Conservation (phyloP, 2,888 invertebrate species). For the Odiellus spinosus region DNA sequence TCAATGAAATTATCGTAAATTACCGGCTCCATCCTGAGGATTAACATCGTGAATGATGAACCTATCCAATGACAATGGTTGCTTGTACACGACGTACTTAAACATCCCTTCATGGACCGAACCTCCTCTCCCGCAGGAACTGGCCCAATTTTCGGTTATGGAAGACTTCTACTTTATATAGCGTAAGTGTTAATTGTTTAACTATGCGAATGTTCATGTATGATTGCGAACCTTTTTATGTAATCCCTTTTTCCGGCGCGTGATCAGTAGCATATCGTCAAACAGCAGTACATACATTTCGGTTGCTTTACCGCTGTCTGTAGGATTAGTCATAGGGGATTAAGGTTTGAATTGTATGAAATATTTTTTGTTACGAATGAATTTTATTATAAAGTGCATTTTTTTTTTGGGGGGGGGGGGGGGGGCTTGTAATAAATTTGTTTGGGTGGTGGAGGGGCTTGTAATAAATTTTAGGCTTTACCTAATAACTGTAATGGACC, state of each 20-base stretch:
- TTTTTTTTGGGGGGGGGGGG: no score
- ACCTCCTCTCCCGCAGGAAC: slow-evolving; percentile 25
- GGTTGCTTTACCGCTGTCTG: slow-evolving; percentile 39
- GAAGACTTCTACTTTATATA: slow-evolving; percentile 29
- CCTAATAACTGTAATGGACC: slow-evolving; percentile 35
- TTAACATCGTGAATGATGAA: slow-evolving; percentile 33
- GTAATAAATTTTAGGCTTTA: slow-evolving; percentile 17
- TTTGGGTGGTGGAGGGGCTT: no score
- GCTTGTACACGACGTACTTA: slow-evolving; percentile 34
- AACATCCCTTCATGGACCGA: slow-evolving; percentile 22
- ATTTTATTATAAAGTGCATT: not conserved
- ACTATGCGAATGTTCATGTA: not conserved
- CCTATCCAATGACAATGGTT: slow-evolving; percentile 33
- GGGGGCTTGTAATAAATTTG: no score
- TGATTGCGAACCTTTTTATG: slow-evolving; percentile 33
- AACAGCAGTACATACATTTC: slow-evolving; percentile 45
- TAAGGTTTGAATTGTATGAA: not conserved
- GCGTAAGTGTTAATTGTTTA: not conserved
- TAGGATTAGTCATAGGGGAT: slow-evolving; percentile 10
- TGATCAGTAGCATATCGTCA: slow-evolving; percentile 45
- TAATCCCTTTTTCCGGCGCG: slow-evolving; percentile 39
- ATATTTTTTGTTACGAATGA: not conserved
- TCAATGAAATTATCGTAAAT: not conserved
- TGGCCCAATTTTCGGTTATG: slow-evolving; percentile 32
- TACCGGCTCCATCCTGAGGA: slow-evolving; percentile 22